phyloP scores from a whole-genome alignment of 2,888 invertebrate species.

The Julus scandinavius region DNA sequence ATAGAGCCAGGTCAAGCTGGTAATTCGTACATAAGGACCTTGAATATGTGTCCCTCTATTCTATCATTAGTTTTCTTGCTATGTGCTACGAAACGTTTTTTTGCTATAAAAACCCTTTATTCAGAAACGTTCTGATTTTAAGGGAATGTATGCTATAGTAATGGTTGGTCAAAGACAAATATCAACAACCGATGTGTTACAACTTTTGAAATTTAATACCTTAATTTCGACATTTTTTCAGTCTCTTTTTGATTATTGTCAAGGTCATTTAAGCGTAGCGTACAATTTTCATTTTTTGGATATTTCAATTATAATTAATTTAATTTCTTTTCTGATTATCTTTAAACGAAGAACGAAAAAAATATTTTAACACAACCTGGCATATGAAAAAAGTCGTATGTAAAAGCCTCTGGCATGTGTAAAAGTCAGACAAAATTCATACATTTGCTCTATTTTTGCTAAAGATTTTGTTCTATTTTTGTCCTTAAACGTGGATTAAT shows the following conservation, averaged over 20 bases:
- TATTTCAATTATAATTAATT: neutral
- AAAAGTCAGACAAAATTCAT: too few species aligned
- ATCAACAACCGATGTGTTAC: neutral
- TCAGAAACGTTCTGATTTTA: neutral
- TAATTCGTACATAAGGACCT: neutral
- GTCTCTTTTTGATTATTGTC: neutral
- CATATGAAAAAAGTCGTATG: too few species aligned
- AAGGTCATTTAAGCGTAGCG: neutral
- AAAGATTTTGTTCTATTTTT: neutral
- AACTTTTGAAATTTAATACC: neutral
- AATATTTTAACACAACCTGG: neutral
- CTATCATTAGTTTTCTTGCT: neutral
- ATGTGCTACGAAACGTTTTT: neutral
- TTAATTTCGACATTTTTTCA: neutral
- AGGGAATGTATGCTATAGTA: neutral
- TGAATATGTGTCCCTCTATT: neutral
- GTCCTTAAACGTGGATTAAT: neutral
- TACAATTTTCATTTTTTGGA: neutral
- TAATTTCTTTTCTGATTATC: neutral
- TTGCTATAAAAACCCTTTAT: neutral
- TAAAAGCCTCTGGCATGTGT: too few species aligned
- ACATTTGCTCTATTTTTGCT: too few species aligned
- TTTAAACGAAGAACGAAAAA: neutral
- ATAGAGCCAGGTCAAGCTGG: neutral
- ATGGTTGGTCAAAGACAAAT: neutral